Evolutionary conservation across 2,797 vertebrate species (phyloP), one percentile per base, ranked within the genome.

Genomic region (Schizothorax lantsangensis): DNA sequence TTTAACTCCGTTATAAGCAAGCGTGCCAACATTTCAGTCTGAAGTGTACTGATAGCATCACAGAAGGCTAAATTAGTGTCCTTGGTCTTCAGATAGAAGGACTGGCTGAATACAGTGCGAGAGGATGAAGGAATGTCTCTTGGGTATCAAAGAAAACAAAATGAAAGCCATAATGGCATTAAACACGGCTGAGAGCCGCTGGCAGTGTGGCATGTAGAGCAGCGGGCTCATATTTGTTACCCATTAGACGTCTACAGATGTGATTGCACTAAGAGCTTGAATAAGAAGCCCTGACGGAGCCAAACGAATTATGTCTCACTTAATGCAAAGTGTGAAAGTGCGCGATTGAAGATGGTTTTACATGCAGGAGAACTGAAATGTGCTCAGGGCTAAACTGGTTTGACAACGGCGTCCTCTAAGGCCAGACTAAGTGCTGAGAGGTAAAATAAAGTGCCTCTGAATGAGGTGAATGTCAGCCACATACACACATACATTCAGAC

Each of bases 331-430:
- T 36, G 47, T 38, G 26, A 74, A 83, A 52, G 38, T 15, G 52
- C 21, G 26, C 62, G 21, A 77, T 3, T 68, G 74, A 85, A 74
- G 36, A 54, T 45, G 84, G 64, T 64, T 85, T 62, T 45, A 33
- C 68, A 10, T n/a, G 54, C 86, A 80, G 57, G 59, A 10, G 30
- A 73, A 64, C 43, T 47, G 68, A 73, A 74, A 64, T 11, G 69
- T 10, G n/a, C 15, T 82, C 26, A 68, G 54, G 21, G 43, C 68
- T 33, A 30, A 83, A 86, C 26, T 68, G 40, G 36, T 74, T 64
- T 86, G 81, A 84, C 80, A 66, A 79, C 21, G 43, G 71, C n/a
- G 23, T 79, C 87, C 79, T 81, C 79, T 26, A 68, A 64, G 73
- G 36, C 23, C 47, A 45, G 68, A 57, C 72, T 36, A 78, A 71